Percentiles rank a stretch among this genome's conserved stretches.
Evolutionary conservation across 2,797 vertebrate genomes (phyloP).

Genomic region (Protosalanx chinensis): DNA sequence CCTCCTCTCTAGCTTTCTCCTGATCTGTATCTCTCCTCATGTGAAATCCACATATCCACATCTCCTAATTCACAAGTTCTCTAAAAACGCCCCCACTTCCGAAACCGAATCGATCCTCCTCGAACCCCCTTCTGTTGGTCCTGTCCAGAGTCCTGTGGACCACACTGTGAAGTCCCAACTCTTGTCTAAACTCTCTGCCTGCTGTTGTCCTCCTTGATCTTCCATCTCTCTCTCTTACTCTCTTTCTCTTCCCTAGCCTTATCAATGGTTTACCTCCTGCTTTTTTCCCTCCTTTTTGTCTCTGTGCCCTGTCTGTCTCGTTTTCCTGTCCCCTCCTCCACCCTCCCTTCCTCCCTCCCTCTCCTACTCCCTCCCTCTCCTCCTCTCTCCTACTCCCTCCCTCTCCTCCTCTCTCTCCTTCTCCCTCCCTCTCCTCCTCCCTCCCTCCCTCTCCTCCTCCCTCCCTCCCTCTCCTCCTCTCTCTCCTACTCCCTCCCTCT

Average conservation of each 20-base stretch:
- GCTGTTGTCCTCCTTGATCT: slow-evolving; percentile 28
- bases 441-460: slow-evolving; percentile 34
- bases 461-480: slow-evolving; percentile 39
- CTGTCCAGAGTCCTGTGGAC: background rate
- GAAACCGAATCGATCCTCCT: too few species aligned
- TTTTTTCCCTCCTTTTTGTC: slow-evolving; percentile 48
- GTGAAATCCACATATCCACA: background rate
- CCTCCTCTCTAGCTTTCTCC: background rate
- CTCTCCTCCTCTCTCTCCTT: slow-evolving; percentile 32
- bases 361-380: slow-evolving; percentile 44
- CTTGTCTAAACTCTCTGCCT: background rate
- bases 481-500: slow-evolving; percentile 42
- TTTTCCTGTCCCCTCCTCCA: slow-evolving; percentile 37
- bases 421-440: slow-evolving; percentile 42
- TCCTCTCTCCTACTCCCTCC: slow-evolving; percentile 45
- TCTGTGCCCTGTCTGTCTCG: slow-evolving; percentile 34
- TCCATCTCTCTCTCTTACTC: slow-evolving; percentile 26
- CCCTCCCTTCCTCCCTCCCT: slow-evolving; percentile 47
- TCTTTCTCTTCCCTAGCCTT: slow-evolving; percentile 51
- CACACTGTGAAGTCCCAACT: background rate
- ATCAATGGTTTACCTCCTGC: slow-evolving; percentile 56
- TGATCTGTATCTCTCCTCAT: background rate
- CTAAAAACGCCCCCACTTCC: too few species aligned
- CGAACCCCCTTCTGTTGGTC: background rate
- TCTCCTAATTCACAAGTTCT: background rate